A percentile compares a stretch with the other conserved stretches of the same genome.
Evolutionary conservation across 2,888 invertebrate species (phyloP).

Genomic region (Morpho helenor): DNA sequence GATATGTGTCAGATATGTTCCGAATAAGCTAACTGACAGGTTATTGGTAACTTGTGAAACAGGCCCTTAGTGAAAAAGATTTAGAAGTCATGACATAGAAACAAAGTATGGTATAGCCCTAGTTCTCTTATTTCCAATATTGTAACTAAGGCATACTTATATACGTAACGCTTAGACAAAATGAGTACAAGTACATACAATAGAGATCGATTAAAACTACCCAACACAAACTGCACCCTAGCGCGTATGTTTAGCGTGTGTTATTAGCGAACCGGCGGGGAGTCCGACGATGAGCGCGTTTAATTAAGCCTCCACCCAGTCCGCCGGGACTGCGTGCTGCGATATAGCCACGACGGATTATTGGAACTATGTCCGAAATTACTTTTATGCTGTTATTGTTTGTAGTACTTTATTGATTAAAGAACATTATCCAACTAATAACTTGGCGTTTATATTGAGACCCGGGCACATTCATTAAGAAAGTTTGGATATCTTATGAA

Average conservation of each 20-base stretch:
- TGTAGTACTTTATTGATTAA: conserved; percentile 16
- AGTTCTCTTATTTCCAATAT: too few species aligned
- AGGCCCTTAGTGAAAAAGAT: too few species aligned
- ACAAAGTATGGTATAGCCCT: too few species aligned
- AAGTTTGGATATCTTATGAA: too few species aligned
- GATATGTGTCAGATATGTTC: too few species aligned
- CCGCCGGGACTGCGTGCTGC: conserved; percentile 58
- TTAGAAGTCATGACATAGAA: too few species aligned
- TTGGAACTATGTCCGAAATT: conserved; percentile 50
- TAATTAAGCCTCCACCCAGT: conserved; percentile 73
- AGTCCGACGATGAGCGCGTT: conserved; percentile 60
- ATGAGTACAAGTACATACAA: neutral
- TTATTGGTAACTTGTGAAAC: too few species aligned
- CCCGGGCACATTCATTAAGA: too few species aligned
- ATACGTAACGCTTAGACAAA: neutral
- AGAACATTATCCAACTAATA: neutral
- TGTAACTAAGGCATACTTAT: too few species aligned
- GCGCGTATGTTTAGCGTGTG: conserved; percentile 55
- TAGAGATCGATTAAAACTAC: conserved; percentile 23
- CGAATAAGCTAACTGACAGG: too few species aligned
- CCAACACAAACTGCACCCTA: conserved; percentile 56
- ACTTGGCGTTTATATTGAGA: too few species aligned
- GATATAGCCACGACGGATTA: conserved; percentile 53
- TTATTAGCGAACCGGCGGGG: conserved; percentile 60
- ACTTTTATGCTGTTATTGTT: conserved; percentile 29